These are phyloP conservation scores for Conistra vaccinii DNA, from an alignment of 2,888 invertebrate genomes.

Conservation along the genomic window DNA sequence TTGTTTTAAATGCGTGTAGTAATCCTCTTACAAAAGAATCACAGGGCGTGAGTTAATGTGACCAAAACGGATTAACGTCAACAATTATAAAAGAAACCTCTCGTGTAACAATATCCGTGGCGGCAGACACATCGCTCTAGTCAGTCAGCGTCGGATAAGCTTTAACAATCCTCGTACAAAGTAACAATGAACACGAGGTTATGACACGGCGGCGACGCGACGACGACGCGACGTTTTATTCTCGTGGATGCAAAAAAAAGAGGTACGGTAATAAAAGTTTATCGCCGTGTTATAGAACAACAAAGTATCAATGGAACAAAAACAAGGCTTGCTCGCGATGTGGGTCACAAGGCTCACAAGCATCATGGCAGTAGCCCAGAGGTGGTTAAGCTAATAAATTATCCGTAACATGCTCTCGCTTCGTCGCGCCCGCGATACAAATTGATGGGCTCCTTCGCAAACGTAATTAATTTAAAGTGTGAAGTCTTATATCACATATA, in stretches of 20 bases:
- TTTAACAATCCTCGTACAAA: slow-evolving; percentile 65
- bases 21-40: slow-evolving; percentile 63
- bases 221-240: slow-evolving; percentile 57
- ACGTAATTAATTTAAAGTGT: slow-evolving; percentile 76
- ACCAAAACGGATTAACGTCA: slow-evolving; percentile 82
- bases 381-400: slow-evolving; percentile 75
- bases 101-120: slow-evolving; percentile 55
- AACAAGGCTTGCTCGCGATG: slow-evolving; percentile 66
- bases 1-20: slow-evolving; percentile 39
- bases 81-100: slow-evolving; percentile 74
- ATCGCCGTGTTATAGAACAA: slow-evolving; percentile 64
- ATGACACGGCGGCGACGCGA: slow-evolving; percentile 59
- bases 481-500: slow-evolving; percentile 63
- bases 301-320: slow-evolving; percentile 66
- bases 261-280: slow-evolving; percentile 66
- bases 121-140: slow-evolving; percentile 42
- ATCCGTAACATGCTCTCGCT: slow-evolving; percentile 67
- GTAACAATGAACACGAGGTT: slow-evolving; percentile 67
- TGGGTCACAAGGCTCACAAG: slow-evolving; percentile 68
- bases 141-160: slow-evolving; percentile 61
- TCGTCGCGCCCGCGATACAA: slow-evolving; percentile 65
- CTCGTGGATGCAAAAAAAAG: slow-evolving; percentile 65
- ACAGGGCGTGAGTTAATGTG: slow-evolving; percentile 77
- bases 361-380: slow-evolving; percentile 72
- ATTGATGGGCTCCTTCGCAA: slow-evolving; percentile 74